Evolutionary conservation across 2,888 invertebrate genomes (phyloP), one percentile per base, ranked within the genome.

Genomic region (Brenthis hecate): DNA sequence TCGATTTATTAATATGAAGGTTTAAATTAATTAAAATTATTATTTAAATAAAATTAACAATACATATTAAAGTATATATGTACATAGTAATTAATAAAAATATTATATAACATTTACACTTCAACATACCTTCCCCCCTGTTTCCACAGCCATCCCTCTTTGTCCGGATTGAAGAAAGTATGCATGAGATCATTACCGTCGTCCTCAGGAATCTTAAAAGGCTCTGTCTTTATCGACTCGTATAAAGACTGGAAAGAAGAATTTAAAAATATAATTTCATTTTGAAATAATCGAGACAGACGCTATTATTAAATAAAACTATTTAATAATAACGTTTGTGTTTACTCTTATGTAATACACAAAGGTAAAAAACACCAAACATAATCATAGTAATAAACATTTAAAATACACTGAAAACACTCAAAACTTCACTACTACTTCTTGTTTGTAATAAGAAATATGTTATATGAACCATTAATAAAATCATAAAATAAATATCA

Each of bases 161-260:
- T 98, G 91, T 99, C 99, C 1, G 99, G 99, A 90, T 99, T 99
- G 94, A 99, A 99, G 95, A 99, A 99, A 54, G 99, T 99, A 90
- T 99, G 99, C 98, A 99, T 99, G 85, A 99, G 94, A 93, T 99
- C 99, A 93, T 99, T 99, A 71, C 99, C 99, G 93, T 99, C 99
- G 92, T 99, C 99, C 89, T 99, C 99, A 8, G 99, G 99, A 82
- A 99, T 99, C 93, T 99, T 99, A 93, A 99, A 99, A 53, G 99
- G 99, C 91, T 99, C 99, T 75, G 98, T 98, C 94, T 99, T 98
- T 91, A 99, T 99, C 86, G 98, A 99, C 89, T 99, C 99, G 93
- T 98, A 99, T 79, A 97, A 91, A 83, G 98, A 98, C 97, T 97
- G 93, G n/a, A 93, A 94, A 81, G 11, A 36, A 23, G 13, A 63